Base-by-base conservation (phyloP, 2,888 invertebrate genomes). In the Noctua janthina region DNA sequence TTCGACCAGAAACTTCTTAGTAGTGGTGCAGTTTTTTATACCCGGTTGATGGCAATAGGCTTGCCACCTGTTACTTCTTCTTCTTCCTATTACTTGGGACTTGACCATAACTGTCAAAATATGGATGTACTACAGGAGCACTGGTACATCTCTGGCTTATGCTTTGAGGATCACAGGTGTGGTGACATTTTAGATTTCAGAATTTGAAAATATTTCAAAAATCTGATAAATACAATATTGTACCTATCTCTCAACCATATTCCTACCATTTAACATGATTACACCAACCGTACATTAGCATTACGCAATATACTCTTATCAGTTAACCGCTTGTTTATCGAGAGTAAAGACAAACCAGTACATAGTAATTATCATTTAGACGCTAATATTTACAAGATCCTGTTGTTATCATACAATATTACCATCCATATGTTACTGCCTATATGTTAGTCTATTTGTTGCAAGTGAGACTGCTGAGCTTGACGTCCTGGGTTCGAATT, bases 291-390 rank as follows among this genome's bases (percentile, higher is more conserved):
- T 54, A 13, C n/a, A 69, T 20, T 23, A 29, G n/a, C 20, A n/a
- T 59, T 20, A 46, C 20, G 10, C 39, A 54, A 51, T 82, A 54
- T 73, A 2, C n/a, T n/a, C 11, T 49, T 69, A 84, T 84, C 46
- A 56, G 84, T 29, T 43, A 68, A 29, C 11, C 23, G 2, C 39
- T 56, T 56, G 46, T 62, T 20, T 43, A 35, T 67, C 67, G n/a
- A 51, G 43, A 84, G 56, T 56, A 39, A n/a, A 51, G 20, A 43
- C n/a, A 67, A 77, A 83, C 59, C 67, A 56, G 17, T 1, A 35
- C 1, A 35, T 35, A 35, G 6, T 67, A 39, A 76, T 67, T 80
- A 77, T 29, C 46, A 29, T 59, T 49, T n/a, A 13, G 4, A 13
- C 49, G 64, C 23, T 5, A 29, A 67, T 43, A 78, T 67, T 77